Evolutionary conservation across 92 coral and sea anemone species (phyloP).

Genomic region (Desmophyllum pertusum): DNA sequence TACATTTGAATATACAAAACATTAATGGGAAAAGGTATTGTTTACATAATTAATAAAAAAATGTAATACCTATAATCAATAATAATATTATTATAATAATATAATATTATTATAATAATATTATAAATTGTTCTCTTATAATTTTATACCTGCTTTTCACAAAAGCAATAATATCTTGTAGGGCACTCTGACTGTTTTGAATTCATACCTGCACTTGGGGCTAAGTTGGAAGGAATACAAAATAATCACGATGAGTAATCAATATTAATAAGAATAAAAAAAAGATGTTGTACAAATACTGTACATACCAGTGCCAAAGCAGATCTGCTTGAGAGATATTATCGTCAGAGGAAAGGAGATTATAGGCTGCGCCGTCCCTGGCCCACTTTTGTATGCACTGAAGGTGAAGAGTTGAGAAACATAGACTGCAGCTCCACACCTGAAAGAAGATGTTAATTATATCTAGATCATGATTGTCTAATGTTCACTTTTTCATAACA

Average conservation of each 20-base stretch:
- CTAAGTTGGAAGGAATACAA: conserved; percentile 39
- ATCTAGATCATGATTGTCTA: no score
- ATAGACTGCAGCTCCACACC: conserved; percentile 94
- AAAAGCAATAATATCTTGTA: conserved; percentile 86
- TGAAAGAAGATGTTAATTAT: conserved; percentile 29
- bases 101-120: no score
- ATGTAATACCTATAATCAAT: no score
- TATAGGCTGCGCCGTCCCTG: conserved; percentile 84
- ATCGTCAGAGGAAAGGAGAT: conserved; percentile 69
- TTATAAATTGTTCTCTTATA: no score
- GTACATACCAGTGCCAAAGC: conserved; percentile 84
- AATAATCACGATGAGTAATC: neutral
- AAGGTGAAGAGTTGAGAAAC: conserved; percentile 84
- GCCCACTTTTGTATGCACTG: conserved; percentile 97
- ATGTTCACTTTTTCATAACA: no score
- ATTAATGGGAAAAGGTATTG: no score
- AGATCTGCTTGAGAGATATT: conserved; percentile 61
- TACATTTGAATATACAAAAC: no score
- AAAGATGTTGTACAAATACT: neutral
- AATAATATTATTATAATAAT: no score
- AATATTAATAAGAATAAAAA: neutral
- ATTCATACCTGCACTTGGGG: conserved; percentile 94
- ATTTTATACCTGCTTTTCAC: conserved; percentile 92
- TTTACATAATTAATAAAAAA: no score
- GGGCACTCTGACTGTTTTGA: conserved; percentile 89